phyloP scores from a whole-genome alignment of 2,888 invertebrate species.

The Allophyes oxyacanthae region DNA sequence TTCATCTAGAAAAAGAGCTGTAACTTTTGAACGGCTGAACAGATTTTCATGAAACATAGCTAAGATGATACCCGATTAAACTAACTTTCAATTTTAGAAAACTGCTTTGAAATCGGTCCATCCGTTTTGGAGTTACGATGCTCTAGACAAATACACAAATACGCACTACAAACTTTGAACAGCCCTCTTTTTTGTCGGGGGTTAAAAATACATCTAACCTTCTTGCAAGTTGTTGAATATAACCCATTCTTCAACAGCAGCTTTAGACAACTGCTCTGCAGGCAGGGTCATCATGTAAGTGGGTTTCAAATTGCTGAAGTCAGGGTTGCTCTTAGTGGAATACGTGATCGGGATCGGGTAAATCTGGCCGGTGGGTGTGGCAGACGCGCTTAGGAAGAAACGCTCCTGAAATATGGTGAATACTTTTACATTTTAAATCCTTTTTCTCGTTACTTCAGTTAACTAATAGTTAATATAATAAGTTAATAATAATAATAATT shows the following conservation, averaged over 20 bases:
- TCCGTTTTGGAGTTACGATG: too few species aligned
- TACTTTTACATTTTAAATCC: not conserved
- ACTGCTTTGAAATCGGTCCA: too few species aligned
- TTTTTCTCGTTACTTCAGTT: not conserved
- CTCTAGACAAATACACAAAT: too few species aligned
- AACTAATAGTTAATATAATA: too few species aligned
- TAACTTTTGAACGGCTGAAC: too few species aligned
- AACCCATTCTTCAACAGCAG: constrained; percentile 87
- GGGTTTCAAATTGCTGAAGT: constrained; percentile 72
- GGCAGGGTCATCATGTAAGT: constrained; percentile 83
- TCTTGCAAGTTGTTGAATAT: constrained; percentile 91
- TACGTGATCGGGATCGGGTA: constrained; percentile 85
- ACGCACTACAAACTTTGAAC: too few species aligned
- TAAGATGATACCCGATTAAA: too few species aligned
- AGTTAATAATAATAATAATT: too few species aligned
- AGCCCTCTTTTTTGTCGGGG: too few species aligned
- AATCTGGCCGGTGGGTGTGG: constrained; percentile 67
- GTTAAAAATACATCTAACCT: constrained; percentile 74
- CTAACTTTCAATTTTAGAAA: too few species aligned
- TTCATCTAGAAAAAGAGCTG: too few species aligned
- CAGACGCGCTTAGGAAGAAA: constrained; percentile 84
- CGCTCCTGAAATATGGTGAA: constrained; percentile 79
- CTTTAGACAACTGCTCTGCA: constrained; percentile 67
- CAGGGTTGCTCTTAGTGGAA: constrained; percentile 71
- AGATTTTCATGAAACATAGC: too few species aligned